Evolutionary conservation across 1,140 invertebrate genomes (phyloP).

Genomic region (Calosoma granatense): DNA sequence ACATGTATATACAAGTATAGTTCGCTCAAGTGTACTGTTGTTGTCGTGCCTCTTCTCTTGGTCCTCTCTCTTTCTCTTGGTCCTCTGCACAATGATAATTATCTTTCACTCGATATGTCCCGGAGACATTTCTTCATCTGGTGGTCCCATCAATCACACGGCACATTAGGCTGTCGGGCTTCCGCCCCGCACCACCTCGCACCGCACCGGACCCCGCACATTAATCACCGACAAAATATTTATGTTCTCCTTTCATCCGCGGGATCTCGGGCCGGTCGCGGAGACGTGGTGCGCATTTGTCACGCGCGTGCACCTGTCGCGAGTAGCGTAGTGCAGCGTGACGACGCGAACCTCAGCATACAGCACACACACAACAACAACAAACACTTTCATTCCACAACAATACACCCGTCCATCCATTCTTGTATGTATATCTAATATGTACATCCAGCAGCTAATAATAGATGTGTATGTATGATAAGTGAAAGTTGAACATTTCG

Average conservation of each 20-base stretch:
- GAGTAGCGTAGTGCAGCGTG: background rate
- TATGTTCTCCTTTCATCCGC: constrained; percentile 2
- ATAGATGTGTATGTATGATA: background rate
- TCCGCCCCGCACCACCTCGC: constrained; percentile 11
- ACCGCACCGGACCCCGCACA: background rate
- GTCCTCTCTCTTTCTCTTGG: too few species aligned
- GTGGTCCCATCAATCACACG: constrained; percentile 32
- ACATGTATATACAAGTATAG: too few species aligned
- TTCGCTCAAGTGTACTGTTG: too few species aligned
- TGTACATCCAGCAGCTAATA: background rate
- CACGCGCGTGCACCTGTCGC: background rate
- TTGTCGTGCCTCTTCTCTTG: too few species aligned
- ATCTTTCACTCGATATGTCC: constrained; percentile 28
- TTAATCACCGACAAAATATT: constrained; percentile 8
- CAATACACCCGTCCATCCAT: too few species aligned
- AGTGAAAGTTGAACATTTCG: constrained; percentile 1
- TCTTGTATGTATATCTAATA: too few species aligned
- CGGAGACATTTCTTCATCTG: constrained; percentile 31
- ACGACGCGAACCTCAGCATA: background rate
- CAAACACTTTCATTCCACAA: too few species aligned
- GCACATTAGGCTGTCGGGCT: constrained; percentile 25
- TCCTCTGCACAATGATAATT: constrained; percentile 21
- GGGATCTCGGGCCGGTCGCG: background rate
- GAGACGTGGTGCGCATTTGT: background rate
- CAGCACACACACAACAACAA: background rate